Base-by-base conservation (phyloP, 2,797 vertebrate species). In the Rhabdomys pumilio region DNA sequence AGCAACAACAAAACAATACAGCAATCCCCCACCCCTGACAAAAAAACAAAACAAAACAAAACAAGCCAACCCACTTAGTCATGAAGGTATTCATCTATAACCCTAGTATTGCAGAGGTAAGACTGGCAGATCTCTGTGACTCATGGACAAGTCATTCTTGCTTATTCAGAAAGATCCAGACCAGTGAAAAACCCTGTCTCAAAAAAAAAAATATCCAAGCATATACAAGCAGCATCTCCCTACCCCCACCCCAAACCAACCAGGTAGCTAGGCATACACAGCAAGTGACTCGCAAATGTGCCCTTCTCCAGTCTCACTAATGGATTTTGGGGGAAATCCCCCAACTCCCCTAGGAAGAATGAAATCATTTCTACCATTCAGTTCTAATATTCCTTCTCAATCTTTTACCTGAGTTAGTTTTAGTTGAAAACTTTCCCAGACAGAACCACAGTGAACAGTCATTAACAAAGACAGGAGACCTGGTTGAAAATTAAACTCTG, bases 301-400 rank as follows among this genome's bases (percentile, higher is more conserved):
- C 29, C 11, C 20, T 15, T 47, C 29, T 47, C 47, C 20, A 53
- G 13, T 11, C 12, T 13, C 63, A n/a, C 44, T 59, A 55, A 15
- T 22, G n/a, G 61, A 53, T 87, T 90, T 73, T 53, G 72, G 31
- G 29, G 29, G 59, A 19, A 89, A 44, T 38, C 38, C 38, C 38
- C 38, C 38, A 67, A 61, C 8, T 75, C 61, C 72, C 44, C 17
- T 24, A 53, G 41, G 31, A 94, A 94, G 69, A 69, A 55, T n/a
- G 38, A 87, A 65, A 59, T 59, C n/a, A 0, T 80, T 86, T 59
- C 55, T 63, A 17, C 53, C 44, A 55, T 72, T 59, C 34, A 76
- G 24, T 83, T 50, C 69, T 89, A 55, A 67, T 57, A 41, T 29
- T 83, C 47, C 88, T 91, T 75, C 87, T 89, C 73, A 76, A 5